A percentile compares a stretch with the other conserved stretches of the same genome.
Evolutionary conservation across 2,797 vertebrate species (phyloP).

Genomic region (Falco rusticolus): DNA sequence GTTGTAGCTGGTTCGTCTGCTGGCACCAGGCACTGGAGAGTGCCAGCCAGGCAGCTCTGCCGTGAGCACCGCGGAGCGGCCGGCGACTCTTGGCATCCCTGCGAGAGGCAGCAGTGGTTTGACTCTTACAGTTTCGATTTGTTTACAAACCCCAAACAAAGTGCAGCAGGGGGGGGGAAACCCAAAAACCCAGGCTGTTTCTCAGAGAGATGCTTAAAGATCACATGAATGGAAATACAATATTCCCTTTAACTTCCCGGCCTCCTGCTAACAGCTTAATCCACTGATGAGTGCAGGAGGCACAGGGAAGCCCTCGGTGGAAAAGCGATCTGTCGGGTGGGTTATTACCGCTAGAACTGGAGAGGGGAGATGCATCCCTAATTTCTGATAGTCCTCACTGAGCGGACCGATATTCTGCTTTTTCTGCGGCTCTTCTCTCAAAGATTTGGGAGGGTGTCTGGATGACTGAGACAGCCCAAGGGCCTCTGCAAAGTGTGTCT

Average conservation of each 20-base stretch:
- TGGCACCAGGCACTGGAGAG: conserved; percentile 6
- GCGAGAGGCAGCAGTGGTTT: not conserved
- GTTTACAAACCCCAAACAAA: conserved; percentile 19
- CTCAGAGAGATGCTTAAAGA: conserved; percentile 6
- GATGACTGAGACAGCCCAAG: not conserved
- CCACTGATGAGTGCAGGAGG: not conserved
- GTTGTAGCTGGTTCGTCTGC: conserved; percentile 23
- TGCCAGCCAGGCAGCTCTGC: conserved; percentile 8
- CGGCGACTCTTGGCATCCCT: not conserved
- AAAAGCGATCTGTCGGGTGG: not conserved
- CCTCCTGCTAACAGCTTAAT: conserved; percentile 50
- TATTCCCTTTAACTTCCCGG: conserved; percentile 55
- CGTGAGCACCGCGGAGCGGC: not conserved
- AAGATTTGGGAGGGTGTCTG: not conserved
- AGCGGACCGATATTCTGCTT: not conserved
- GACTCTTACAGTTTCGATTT: not conserved
- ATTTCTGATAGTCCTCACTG: not conserved
- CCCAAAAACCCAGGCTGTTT: not conserved
- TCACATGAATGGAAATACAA: conserved; percentile 29
- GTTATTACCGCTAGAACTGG: not conserved
- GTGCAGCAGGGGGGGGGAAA: not conserved
- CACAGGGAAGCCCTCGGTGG: not conserved
- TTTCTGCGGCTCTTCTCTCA: not conserved
- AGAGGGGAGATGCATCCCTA: not conserved
- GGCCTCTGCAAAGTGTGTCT: not conserved